phyloP scores from a whole-genome alignment of 2,797 vertebrate species.

The Yasuhikotakia modesta region DNA sequence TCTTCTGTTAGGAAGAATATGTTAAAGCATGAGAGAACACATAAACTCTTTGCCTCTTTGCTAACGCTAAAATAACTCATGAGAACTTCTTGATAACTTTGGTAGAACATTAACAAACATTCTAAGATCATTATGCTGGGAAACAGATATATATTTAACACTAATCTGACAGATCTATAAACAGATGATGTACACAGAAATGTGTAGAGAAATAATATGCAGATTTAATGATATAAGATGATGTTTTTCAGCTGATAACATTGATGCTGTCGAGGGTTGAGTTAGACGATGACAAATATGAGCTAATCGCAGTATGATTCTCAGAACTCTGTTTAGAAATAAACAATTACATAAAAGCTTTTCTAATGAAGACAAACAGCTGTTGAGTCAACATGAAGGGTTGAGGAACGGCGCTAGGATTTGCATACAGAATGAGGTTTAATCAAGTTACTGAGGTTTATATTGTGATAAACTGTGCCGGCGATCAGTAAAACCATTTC shows the following conservation, averaged over 20 bases:
- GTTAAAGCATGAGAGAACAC: neutral
- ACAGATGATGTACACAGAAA: neutral
- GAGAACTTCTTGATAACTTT: no score
- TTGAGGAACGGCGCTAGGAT: neutral
- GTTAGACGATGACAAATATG: neutral
- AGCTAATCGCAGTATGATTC: neutral
- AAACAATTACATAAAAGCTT: constrained; percentile 1
- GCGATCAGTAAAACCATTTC: constrained; percentile 4
- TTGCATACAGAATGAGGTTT: neutral
- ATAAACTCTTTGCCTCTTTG: no score
- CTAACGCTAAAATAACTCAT: no score
- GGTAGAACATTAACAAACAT: no score
- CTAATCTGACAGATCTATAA: no score
- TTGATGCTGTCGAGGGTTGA: neutral
- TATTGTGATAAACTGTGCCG: neutral
- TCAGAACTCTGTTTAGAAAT: neutral
- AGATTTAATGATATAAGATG: neutral
- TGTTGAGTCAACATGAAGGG: neutral
- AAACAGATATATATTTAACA: no score
- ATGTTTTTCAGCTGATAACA: neutral
- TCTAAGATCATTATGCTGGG: no score
- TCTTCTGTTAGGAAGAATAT: constrained; percentile 3
- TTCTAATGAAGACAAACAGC: neutral
- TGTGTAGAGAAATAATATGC: no score
- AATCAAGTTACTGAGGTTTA: neutral